phyloP scores from a whole-genome alignment of 2,113 vertebrate species.

The Puffinus mauretanicus region DNA sequence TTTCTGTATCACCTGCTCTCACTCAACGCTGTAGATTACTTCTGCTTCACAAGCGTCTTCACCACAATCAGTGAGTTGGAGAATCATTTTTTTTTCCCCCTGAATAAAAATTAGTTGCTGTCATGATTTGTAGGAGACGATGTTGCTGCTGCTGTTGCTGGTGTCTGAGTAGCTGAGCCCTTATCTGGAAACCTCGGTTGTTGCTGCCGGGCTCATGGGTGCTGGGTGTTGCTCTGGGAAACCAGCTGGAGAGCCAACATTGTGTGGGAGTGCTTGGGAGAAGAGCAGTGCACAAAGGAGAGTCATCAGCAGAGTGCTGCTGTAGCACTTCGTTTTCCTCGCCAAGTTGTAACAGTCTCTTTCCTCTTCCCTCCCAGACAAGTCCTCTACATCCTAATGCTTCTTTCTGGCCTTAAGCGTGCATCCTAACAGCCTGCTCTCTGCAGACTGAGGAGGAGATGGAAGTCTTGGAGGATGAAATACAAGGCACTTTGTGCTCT shows the following conservation, averaged over 20 bases:
- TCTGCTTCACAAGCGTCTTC: constrained; percentile 97
- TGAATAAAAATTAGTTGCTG: neutral
- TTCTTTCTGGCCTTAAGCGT: neutral
- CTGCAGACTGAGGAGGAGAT: neutral
- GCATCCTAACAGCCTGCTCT: neutral
- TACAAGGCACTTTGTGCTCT: neutral
- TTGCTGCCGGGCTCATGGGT: neutral
- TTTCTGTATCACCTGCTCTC: constrained; percentile 96
- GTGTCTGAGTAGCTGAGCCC: neutral
- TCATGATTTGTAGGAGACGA: neutral
- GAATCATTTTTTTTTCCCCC: neutral
- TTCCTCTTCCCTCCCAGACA: neutral
- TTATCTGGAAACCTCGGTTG: neutral
- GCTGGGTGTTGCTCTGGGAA: constrained; percentile 1
- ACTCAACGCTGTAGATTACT: constrained; percentile 96
- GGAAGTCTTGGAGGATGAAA: neutral
- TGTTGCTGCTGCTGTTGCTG: neutral
- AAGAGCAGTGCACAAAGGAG: neutral
- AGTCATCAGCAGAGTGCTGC: neutral
- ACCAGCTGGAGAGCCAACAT: neutral
- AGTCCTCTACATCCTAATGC: neutral
- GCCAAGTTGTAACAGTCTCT: neutral
- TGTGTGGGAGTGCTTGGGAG: neutral
- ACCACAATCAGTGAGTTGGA: constrained; percentile 87
- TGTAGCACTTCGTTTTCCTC: neutral